Evolutionary conservation across 2,113 vertebrate species (phyloP).

Genomic region (Willisornis vidua): DNA sequence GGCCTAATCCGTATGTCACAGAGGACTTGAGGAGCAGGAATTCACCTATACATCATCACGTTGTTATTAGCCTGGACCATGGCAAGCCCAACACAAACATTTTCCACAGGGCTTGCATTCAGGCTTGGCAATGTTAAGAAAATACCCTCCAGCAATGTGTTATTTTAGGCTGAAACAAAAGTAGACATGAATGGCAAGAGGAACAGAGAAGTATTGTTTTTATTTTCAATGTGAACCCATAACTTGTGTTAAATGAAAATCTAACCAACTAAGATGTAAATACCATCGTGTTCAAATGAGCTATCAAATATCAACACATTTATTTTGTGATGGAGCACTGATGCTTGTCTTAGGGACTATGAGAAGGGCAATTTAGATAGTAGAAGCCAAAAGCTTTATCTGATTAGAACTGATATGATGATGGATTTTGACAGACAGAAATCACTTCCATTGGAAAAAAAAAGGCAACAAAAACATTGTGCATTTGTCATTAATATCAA

Average conservation of each 20-base stretch:
- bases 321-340: conserved; percentile 59
- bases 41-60: conserved; percentile 92
- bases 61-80: conserved; percentile 86
- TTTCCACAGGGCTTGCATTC: conserved; percentile 77
- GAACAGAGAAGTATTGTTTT: conserved; percentile 85
- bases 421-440: conserved; percentile 75
- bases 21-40: conserved; percentile 84
- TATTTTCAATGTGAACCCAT: conserved; percentile 71
- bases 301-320: conserved; percentile 75
- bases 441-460: conserved; percentile 61
- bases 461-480: neutral
- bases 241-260: conserved; percentile 78
- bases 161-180: conserved; percentile 87
- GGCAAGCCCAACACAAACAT: conserved; percentile 73
- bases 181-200: conserved; percentile 80
- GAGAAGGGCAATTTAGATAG: conserved; percentile 74
- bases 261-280: conserved; percentile 75
- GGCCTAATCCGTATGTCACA: conserved; percentile 85
- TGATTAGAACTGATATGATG: conserved; percentile 74
- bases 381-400: conserved; percentile 71
- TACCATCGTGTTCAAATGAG: conserved; percentile 70
- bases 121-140: conserved; percentile 79
- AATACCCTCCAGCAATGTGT: conserved; percentile 80
- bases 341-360: conserved; percentile 67
- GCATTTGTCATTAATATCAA: neutral